A percentile compares a stretch with the other conserved stretches of the same genome.
Evolutionary conservation across 2,888 invertebrate species (phyloP).

Genomic region (Nasonia oneida): DNA sequence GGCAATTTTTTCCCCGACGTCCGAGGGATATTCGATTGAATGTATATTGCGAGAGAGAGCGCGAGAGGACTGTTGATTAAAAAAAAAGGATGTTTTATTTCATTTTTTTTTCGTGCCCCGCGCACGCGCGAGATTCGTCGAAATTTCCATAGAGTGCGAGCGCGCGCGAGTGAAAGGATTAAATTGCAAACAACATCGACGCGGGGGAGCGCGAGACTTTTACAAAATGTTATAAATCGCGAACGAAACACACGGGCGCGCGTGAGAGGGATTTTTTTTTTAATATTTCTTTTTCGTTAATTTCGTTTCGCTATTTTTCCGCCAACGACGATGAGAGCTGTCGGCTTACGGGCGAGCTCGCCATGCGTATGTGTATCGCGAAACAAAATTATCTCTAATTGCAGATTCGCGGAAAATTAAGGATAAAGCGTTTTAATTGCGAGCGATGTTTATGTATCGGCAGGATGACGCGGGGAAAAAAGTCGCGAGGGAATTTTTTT

Average conservation of each 20-base stretch:
- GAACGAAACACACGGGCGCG: neutral
- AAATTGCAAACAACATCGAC: conserved; percentile 60
- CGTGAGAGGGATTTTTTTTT: conserved; percentile 32
- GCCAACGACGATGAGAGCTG: neutral
- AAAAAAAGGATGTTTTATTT: conserved; percentile 52
- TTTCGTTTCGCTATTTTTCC: conserved; percentile 40
- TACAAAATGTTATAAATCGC: conserved; percentile 57
- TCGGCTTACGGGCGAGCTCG: neutral
- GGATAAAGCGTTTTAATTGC: conserved; percentile 53
- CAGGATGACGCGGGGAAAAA: neutral
- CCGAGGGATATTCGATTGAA: conserved; percentile 37
- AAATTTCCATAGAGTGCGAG: conserved; percentile 18
- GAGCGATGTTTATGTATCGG: conserved; percentile 22
- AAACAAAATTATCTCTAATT: conserved; percentile 55
- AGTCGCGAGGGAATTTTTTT: conserved; percentile 21
- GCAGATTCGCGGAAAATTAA: conserved; percentile 55
- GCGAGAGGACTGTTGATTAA: conserved; percentile 41
- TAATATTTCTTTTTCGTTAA: neutral
- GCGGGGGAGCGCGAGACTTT: conserved; percentile 38
- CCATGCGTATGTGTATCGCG: conserved; percentile 31
- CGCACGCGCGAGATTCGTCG: conserved; percentile 29
- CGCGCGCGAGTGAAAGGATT: conserved; percentile 58
- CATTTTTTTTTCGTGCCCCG: conserved; percentile 31
- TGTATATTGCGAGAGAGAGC: conserved; percentile 27
- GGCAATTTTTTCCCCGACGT: conserved; percentile 36